A percentile compares a stretch with the other conserved stretches of the same genome.
Conservation (phyloP, 2,888 invertebrate genomes). For the Drosophila peninsularis region DNA sequence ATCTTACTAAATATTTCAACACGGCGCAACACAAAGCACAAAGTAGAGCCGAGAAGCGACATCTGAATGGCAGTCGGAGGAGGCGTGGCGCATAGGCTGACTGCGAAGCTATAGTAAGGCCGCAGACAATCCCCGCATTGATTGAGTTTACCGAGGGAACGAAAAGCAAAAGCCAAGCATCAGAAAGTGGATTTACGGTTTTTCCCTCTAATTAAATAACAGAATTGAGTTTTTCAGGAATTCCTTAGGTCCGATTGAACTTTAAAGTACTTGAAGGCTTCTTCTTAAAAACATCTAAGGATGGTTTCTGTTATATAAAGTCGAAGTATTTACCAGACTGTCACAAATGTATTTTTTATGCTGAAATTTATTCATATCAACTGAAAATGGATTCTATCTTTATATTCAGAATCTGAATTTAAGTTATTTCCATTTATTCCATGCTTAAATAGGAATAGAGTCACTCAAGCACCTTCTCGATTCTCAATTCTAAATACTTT, state of each 20-base stretch:
- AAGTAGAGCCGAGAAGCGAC: conserved; percentile 26
- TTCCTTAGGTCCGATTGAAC: neutral
- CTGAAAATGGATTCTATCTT: too few species aligned
- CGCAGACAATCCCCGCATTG: conserved; percentile 32
- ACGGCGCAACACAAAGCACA: conserved; percentile 35
- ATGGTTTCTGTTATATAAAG: too few species aligned
- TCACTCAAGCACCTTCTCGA: neutral
- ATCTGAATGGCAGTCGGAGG: conserved; percentile 5
- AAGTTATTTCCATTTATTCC: neutral
- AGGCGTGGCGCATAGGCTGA: conserved; percentile 1
- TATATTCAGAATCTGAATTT: too few species aligned
- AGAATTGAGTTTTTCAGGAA: neutral
- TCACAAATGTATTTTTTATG: too few species aligned
- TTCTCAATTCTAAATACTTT: neutral
- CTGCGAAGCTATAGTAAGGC: conserved; percentile 48
- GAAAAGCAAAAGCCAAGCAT: neutral
- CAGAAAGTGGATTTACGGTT: neutral
- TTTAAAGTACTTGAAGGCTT: too few species aligned
- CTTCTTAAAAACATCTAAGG: too few species aligned
- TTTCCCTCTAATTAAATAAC: neutral
- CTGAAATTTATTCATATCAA: too few species aligned
- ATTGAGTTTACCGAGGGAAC: conserved; percentile 19
- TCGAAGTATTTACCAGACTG: too few species aligned
- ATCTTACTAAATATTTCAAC: conserved; percentile 77
- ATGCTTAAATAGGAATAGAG: too few species aligned